phyloP scores from a whole-genome alignment of 2,797 vertebrate genomes.

The Gephyroberyx darwinii region DNA sequence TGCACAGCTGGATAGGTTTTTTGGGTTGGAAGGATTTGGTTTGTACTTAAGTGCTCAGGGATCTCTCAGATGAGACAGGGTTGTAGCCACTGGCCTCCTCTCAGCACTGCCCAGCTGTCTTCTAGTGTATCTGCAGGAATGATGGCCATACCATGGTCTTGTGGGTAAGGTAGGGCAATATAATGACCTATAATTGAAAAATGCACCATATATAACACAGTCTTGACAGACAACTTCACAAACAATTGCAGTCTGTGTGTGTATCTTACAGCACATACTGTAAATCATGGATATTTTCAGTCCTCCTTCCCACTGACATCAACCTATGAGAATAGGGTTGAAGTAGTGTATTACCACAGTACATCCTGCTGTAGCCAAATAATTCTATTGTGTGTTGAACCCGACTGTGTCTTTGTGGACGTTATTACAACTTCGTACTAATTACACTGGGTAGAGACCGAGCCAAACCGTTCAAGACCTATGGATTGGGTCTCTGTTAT shows the following conservation, averaged over 20 bases:
- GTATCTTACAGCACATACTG: neutral
- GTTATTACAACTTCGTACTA: constrained; percentile 38
- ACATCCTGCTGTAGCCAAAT: constrained; percentile 22
- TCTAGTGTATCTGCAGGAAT: constrained; percentile 31
- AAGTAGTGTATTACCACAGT: constrained; percentile 8
- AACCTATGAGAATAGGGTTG: constrained; percentile 1
- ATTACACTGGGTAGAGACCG: constrained; percentile 27
- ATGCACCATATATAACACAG: neutral
- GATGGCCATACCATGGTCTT: constrained; percentile 25
- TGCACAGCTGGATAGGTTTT: constrained; percentile 63
- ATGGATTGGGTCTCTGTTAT: constrained; percentile 23
- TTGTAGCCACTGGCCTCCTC: constrained; percentile 38
- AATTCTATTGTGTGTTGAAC: constrained; percentile 21
- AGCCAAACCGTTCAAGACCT: constrained; percentile 36
- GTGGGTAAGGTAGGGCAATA: constrained; percentile 11
- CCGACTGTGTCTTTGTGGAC: constrained; percentile 25
- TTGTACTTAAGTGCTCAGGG: constrained; percentile 50
- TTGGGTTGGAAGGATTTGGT: constrained; percentile 59
- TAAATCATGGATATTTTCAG: neutral
- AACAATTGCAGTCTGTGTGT: neutral
- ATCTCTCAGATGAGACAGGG: constrained; percentile 44
- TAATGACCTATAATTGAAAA: constrained; percentile 19
- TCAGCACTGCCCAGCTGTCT: constrained; percentile 27
- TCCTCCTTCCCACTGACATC: neutral
- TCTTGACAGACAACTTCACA: constrained; percentile 11